Evolutionary conservation across 2,113 vertebrate species (phyloP).

Genomic region (Otis tarda): DNA sequence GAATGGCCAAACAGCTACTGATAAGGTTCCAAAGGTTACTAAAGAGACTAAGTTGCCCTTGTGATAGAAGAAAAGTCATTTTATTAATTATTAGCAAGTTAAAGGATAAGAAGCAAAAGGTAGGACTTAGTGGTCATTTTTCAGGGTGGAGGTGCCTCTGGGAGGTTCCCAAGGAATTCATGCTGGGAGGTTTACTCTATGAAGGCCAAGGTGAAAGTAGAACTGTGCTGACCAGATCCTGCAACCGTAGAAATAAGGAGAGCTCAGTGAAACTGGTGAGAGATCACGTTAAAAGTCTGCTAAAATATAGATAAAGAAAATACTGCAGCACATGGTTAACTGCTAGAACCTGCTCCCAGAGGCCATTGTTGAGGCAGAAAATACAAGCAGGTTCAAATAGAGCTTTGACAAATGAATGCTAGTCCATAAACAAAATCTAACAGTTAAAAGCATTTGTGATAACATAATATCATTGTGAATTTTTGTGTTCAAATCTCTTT

Average conservation of each 20-base stretch:
- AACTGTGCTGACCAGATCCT: not conserved
- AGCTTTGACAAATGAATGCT: not conserved
- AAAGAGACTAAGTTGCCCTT: not conserved
- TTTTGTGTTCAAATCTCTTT: not conserved
- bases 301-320: not conserved
- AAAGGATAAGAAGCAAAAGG: not conserved
- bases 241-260: not conserved
- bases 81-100: slow-evolving; percentile 17
- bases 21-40: slow-evolving; percentile 18
- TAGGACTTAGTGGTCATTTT: not conserved
- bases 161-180: not conserved
- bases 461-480: not conserved
- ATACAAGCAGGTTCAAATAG: not conserved
- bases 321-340: not conserved
- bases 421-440: not conserved
- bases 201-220: not conserved
- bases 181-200: not conserved
- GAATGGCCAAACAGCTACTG: slow-evolving; percentile 6
- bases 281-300: not conserved
- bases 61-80: not conserved
- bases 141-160: not conserved
- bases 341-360: not conserved
- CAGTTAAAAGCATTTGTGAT: not conserved
- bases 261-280: not conserved
- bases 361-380: not conserved